Evolutionary conservation across 2,113 vertebrate species (phyloP).

Genomic region (Cynopterus brachyotis): DNA sequence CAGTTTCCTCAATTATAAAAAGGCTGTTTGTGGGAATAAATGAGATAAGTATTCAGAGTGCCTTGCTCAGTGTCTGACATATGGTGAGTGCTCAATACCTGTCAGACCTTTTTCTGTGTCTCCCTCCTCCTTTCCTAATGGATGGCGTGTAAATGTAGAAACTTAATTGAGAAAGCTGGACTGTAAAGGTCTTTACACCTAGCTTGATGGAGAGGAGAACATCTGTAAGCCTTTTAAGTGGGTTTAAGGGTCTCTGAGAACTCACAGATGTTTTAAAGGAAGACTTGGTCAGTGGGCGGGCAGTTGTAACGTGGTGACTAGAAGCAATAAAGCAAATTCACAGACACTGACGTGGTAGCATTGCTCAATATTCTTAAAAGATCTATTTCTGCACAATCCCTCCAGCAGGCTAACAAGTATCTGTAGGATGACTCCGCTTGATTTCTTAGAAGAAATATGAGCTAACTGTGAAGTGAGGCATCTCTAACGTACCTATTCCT

Average conservation of each 20-base stretch:
- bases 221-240: not conserved
- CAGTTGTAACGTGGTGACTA: not conserved
- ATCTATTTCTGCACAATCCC: not conserved
- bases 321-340: not conserved
- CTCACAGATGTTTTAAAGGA: not conserved
- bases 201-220: not conserved
- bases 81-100: not conserved
- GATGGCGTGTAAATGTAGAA: not conserved
- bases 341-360: not conserved
- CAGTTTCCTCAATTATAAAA: not conserved
- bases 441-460: conserved; percentile 3
- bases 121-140: not conserved
- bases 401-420: not conserved
- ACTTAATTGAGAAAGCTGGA: not conserved
- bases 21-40: not conserved
- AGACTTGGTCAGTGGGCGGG: not conserved
- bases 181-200: not conserved
- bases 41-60: not conserved
- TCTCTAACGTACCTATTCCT: not conserved
- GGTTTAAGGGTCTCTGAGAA: not conserved
- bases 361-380: not conserved
- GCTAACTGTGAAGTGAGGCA: not conserved
- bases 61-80: not conserved
- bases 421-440: not conserved
- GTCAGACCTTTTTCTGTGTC: not conserved